phyloP scores from a whole-genome alignment of 2,888 invertebrate species.

The Chaetogeoica ovagalla region DNA sequence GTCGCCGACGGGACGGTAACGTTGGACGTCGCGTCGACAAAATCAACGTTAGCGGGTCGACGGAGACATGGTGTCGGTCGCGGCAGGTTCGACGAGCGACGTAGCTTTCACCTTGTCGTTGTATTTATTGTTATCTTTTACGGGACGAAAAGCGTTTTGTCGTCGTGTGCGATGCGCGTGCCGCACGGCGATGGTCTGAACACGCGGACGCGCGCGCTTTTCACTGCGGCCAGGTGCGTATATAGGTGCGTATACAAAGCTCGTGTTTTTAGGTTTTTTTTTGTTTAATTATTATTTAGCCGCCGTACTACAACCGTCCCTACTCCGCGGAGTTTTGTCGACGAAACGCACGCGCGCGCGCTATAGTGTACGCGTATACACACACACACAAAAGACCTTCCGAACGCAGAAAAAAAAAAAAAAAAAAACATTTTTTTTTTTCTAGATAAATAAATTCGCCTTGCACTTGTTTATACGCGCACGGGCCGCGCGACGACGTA shows the following conservation, averaged over 20 bases:
- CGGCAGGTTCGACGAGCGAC: too few species aligned
- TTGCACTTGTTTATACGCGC: conserved; percentile 26
- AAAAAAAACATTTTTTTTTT: too few species aligned
- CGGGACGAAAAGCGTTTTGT: too few species aligned
- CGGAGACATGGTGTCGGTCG: too few species aligned
- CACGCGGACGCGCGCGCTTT: neutral
- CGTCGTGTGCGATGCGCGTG: neutral
- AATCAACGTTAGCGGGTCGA: too few species aligned
- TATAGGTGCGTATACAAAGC: too few species aligned
- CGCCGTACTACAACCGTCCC: neutral
- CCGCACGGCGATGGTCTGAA: neutral
- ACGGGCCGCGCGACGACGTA: neutral
- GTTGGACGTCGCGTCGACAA: too few species aligned
- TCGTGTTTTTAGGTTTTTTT: neutral
- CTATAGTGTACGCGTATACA: neutral
- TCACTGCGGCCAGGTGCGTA: neutral
- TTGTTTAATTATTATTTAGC: neutral
- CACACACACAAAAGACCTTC: conserved; percentile 11
- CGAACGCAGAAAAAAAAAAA: neutral
- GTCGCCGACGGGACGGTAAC: too few species aligned
- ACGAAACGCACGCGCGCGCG: neutral
- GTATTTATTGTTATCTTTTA: too few species aligned
- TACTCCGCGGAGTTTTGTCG: neutral
- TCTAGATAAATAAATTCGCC: conserved; percentile 45
- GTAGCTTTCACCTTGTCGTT: too few species aligned